Evolutionary conservation across 2,888 invertebrate species (phyloP).

Genomic region (Stratiomys singularior): DNA sequence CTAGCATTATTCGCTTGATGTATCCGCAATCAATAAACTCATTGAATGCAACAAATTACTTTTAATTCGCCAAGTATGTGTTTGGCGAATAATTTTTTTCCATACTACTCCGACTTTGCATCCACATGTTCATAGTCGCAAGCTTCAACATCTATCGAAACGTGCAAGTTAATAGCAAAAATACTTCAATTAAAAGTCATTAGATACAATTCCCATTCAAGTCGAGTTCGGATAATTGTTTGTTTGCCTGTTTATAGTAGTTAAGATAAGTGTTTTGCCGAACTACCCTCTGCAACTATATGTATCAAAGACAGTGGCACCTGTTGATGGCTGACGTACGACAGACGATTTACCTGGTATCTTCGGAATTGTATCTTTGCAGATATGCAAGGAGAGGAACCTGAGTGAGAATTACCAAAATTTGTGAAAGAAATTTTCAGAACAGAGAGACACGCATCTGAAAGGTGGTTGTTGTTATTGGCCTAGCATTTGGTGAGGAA

Average conservation of each 20-base stretch:
- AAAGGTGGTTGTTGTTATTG: no score
- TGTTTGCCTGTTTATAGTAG: not conserved
- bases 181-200: constrained; percentile 30
- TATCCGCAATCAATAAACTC: constrained; percentile 20
- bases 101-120: not conserved
- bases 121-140: no score
- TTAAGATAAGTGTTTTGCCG: not conserved
- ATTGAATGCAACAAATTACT: constrained; percentile 25
- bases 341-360: not conserved
- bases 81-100: not conserved
- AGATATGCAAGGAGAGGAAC: not conserved
- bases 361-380: not conserved
- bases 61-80: constrained; percentile 12
- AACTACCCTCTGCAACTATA: no score
- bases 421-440: not conserved
- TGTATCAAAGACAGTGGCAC: not conserved
- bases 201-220: constrained; percentile 34
- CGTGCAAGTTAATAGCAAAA: not conserved
- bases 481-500: no score
- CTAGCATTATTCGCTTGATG: not conserved
- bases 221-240: constrained; percentile 9
- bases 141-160: no score
- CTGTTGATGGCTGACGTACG: not conserved
- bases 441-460: not conserved
- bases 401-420: not conserved